Conservation (phyloP, 2,888 invertebrate species). For the Drosophila suboccidentalis region DNA sequence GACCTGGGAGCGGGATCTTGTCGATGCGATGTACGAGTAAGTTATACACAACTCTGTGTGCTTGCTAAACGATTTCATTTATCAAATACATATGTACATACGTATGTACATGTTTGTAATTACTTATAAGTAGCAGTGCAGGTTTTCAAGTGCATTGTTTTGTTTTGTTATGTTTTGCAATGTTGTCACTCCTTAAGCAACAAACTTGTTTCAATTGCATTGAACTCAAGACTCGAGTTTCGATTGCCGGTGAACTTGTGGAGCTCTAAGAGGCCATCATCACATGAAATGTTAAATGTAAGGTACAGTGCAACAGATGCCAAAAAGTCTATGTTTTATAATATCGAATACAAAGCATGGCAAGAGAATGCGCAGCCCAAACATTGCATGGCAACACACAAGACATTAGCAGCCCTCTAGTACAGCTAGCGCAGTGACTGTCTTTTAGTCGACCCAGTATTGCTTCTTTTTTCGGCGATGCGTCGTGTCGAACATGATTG, state of each 20-base stretch:
- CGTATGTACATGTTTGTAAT: conserved; percentile 22
- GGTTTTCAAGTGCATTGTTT: conserved; percentile 65
- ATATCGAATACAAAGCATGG: conserved; percentile 21
- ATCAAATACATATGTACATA: background rate
- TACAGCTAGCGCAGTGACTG: too few relatives aligned
- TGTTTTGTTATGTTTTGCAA: conserved; percentile 45
- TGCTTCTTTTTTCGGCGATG: too few relatives aligned
- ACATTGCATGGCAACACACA: conserved; percentile 52
- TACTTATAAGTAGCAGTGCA: conserved; percentile 39
- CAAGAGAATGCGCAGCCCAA: conserved; percentile 25
- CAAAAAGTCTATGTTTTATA: conserved; percentile 45
- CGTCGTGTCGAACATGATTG: too few relatives aligned
- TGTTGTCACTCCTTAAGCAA: conserved; percentile 46
- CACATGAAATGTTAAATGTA: conserved; percentile 13
- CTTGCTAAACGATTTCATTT: background rate
- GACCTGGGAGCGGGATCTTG: conserved; percentile 84
- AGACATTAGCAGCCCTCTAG: conserved; percentile 32
- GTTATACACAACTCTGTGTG: conserved; percentile 17
- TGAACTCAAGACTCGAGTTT: conserved; percentile 55
- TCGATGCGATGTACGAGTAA: conserved; percentile 84
- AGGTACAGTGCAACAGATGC: conserved; percentile 34
- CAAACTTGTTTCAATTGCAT: conserved; percentile 66
- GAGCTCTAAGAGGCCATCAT: background rate
- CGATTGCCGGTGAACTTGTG: conserved; percentile 61
- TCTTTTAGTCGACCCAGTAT: too few relatives aligned